phyloP scores from a whole-genome alignment of 1,140 invertebrate species.

The Trichomalopsis sarcophagae region DNA sequence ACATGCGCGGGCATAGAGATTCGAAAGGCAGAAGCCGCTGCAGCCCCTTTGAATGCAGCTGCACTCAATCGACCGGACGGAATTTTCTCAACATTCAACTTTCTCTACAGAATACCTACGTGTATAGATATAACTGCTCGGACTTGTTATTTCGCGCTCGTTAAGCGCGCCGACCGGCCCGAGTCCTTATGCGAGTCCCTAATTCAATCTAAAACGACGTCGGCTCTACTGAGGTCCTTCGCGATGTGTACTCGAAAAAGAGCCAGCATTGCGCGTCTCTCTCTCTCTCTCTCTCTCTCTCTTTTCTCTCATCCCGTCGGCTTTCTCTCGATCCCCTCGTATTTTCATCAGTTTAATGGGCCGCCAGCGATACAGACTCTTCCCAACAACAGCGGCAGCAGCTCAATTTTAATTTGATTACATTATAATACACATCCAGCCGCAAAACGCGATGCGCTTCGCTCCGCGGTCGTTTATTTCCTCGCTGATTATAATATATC shows the following conservation, averaged over 20 bases:
- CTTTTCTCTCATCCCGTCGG: not conserved
- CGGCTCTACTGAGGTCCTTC: not conserved
- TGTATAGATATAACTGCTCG: too few species aligned
- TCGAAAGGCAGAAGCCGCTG: not conserved
- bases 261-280: not conserved
- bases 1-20: too few species aligned
- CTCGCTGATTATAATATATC: not conserved
- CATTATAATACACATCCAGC: not conserved
- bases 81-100: constrained; percentile 23
- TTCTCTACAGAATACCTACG: not conserved
- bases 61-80: not conserved
- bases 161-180: not conserved
- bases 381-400: not conserved
- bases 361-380: not conserved
- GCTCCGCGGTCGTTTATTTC: not conserved
- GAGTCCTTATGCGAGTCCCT: not conserved
- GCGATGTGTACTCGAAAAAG: not conserved
- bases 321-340: not conserved
- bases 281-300: not conserved
- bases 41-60: not conserved
- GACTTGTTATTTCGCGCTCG: constrained; percentile 22
- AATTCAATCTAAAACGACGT: constrained; percentile 5
- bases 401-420: not conserved
- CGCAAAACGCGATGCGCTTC: not conserved
- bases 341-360: constrained; percentile 9